Percentiles rank a stretch among this genome's conserved stretches.
These are phyloP conservation scores for Pinctada fucata DNA, from an alignment of 2,888 invertebrate species.

Conservation along the genomic window DNA sequence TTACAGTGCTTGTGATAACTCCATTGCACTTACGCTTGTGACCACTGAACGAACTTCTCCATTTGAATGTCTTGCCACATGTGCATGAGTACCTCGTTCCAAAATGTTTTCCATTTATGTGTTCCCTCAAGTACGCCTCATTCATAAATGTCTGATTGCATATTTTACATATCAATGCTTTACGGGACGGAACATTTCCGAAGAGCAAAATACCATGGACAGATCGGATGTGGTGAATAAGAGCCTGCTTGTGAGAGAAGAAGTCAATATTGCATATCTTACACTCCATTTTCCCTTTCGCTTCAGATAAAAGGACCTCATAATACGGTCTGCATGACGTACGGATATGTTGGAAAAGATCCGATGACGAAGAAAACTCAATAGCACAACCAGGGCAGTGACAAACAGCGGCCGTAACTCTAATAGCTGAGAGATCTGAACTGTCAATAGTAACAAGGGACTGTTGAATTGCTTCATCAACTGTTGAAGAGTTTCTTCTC, in stretches of 20 bases:
- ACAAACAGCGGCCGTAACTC: not conserved
- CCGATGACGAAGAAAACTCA: not conserved
- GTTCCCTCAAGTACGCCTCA: constrained; percentile 35
- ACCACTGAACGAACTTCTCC: constrained; percentile 40
- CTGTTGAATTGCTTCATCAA: not conserved
- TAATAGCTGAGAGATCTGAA: not conserved
- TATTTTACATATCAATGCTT: constrained; percentile 21
- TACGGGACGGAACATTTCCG: not conserved
- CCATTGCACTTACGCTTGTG: constrained; percentile 33
- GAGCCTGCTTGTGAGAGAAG: not conserved
- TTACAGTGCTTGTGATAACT: not conserved
- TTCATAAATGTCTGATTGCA: constrained; percentile 34
- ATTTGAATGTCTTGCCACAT: constrained; percentile 40
- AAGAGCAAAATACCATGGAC: not conserved
- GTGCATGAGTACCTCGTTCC: constrained; percentile 32
- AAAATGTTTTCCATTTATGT: constrained; percentile 35
- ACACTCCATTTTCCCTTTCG: not conserved
- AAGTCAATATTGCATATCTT: not conserved
- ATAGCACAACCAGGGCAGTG: not conserved
- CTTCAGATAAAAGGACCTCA: not conserved
- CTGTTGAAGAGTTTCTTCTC: not conserved
- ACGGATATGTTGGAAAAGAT: not conserved
- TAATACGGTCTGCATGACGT: not conserved
- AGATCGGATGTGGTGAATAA: not conserved
- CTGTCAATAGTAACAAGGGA: not conserved